Evolutionary conservation across 2,113 vertebrate species (phyloP).

Genomic region (Probosciger aterrimus): DNA sequence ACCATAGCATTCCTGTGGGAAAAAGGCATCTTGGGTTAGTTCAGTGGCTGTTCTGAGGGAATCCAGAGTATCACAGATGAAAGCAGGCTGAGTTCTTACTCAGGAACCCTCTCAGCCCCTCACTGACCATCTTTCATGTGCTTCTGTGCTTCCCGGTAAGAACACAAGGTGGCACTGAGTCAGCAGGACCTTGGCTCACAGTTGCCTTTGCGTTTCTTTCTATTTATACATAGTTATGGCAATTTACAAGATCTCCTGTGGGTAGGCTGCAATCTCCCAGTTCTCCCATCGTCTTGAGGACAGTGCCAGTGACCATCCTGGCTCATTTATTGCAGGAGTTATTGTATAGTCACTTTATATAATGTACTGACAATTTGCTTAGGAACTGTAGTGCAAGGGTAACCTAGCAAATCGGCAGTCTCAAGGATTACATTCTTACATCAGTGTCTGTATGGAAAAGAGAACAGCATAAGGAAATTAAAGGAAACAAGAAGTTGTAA

Average conservation of each 20-base stretch:
- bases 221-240: neutral
- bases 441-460: neutral
- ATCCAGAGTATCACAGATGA: neutral
- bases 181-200: conserved; percentile 31
- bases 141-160: conserved; percentile 42
- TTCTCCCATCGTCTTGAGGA: neutral
- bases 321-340: neutral
- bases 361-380: neutral
- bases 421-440: neutral
- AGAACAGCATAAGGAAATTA: neutral
- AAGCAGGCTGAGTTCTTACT: neutral
- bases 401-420: neutral
- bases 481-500: neutral
- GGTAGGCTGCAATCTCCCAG: neutral
- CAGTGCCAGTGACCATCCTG: neutral
- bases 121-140: neutral
- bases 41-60: neutral
- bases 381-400: neutral
- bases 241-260: neutral
- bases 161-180: conserved; percentile 62
- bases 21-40: neutral
- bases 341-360: neutral
- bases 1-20: neutral
- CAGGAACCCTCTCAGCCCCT: neutral
- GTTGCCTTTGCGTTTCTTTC: neutral